phyloP scores from a whole-genome alignment of 2,888 invertebrate species.

The Halictus ligatus region DNA sequence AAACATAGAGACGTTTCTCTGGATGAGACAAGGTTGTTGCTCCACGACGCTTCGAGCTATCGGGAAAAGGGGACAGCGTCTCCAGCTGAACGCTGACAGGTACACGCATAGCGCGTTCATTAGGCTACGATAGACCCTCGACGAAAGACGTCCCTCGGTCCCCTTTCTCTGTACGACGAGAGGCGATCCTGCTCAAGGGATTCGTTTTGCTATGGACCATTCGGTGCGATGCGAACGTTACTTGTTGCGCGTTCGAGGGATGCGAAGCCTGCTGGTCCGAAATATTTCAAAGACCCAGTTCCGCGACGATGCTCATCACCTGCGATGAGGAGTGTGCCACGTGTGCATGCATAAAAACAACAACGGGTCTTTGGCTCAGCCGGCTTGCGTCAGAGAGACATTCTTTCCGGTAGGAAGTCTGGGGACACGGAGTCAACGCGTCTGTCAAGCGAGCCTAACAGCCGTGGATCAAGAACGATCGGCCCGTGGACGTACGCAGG shows the following conservation, averaged over 20 bases:
- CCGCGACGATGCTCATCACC: not conserved
- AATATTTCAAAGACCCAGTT: not conserved
- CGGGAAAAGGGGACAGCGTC: not conserved
- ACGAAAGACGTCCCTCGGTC: not conserved
- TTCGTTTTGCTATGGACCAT: too few relatives aligned
- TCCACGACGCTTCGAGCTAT: not conserved
- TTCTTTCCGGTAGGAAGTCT: constrained; percentile 64
- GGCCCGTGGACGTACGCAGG: not conserved
- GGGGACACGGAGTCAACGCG: constrained; percentile 47
- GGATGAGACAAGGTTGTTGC: not conserved
- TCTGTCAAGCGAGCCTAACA: constrained; percentile 57
- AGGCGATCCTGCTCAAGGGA: not conserved
- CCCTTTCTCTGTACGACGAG: not conserved
- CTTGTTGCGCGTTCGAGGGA: not conserved
- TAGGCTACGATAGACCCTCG: not conserved
- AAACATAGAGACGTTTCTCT: not conserved
- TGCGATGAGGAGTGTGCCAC: not conserved
- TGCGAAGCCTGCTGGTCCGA: not conserved
- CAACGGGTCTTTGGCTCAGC: constrained; percentile 66
- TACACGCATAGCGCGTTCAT: constrained; percentile 21
- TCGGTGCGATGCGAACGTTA: not conserved
- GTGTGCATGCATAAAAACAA: constrained; percentile 22
- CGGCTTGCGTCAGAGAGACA: constrained; percentile 46
- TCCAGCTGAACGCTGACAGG: constrained; percentile 29
- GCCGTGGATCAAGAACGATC: constrained; percentile 54